These are phyloP conservation scores for Poeciliopsis retropinna DNA, from an alignment of 2,113 vertebrate species.

Conservation along the genomic window DNA sequence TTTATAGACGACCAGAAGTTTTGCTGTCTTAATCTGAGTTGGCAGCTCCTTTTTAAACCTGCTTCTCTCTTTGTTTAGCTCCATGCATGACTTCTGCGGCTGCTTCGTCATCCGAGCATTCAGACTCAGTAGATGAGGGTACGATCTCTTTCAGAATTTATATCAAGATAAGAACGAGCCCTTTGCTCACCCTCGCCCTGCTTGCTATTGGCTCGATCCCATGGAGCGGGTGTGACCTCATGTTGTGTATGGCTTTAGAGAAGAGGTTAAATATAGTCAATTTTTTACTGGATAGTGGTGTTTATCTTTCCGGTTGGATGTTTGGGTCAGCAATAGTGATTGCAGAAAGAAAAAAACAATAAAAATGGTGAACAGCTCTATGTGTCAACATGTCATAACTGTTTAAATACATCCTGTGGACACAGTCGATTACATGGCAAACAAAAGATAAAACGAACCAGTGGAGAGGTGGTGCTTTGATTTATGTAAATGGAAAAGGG, in stretches of 20 bases:
- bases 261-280: constrained; percentile 47
- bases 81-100: not conserved
- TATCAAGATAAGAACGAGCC: constrained; percentile 41
- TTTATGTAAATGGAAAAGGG: too few species aligned
- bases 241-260: constrained; percentile 17
- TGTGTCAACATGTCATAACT: constrained; percentile 7
- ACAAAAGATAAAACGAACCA: not conserved
- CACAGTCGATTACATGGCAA: not conserved
- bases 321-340: not conserved
- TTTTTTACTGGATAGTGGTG: constrained; percentile 48
- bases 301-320: constrained; percentile 25
- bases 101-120: constrained; percentile 22
- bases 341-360: constrained; percentile 18
- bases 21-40: not conserved
- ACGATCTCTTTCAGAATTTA: constrained; percentile 33
- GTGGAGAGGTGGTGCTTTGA: not conserved
- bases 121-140: not conserved
- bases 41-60: not conserved
- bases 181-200: constrained; percentile 40
- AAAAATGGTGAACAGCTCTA: not conserved
- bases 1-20: constrained; percentile 8
- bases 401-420: too few species aligned
- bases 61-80: constrained; percentile 7
- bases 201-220: constrained; percentile 45
- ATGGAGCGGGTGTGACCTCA: constrained; percentile 42